phyloP scores from a whole-genome alignment of 2,113 vertebrate genomes.

The Globicephala melas region DNA sequence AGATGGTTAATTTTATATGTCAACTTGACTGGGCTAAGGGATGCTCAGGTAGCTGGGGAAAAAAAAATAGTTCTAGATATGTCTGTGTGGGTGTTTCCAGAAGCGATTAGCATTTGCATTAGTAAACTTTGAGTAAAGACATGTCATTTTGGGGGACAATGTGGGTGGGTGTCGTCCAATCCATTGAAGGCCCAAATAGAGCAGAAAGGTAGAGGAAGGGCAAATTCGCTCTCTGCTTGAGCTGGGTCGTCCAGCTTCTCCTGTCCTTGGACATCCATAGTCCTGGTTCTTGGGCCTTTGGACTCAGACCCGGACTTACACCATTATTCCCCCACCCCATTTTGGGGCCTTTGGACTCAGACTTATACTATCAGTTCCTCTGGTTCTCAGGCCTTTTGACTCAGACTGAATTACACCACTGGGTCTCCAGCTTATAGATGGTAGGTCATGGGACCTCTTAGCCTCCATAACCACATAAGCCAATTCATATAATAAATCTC shows the following conservation, averaged over 20 bases:
- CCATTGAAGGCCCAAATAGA: not conserved
- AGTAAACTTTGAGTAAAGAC: not conserved
- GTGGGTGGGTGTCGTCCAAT: not conserved
- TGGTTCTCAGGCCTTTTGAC: no score
- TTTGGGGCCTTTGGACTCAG: not conserved
- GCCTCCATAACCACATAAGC: not conserved
- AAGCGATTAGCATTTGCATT: not conserved
- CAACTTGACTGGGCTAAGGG: not conserved
- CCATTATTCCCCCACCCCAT: not conserved
- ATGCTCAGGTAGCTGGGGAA: not conserved
- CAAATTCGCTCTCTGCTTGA: fast-evolving
- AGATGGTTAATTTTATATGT: not conserved
- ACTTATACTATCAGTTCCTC: not conserved
- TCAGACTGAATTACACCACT: not conserved
- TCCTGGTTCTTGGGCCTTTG: not conserved
- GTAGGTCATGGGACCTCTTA: not conserved
- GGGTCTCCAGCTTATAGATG: not conserved
- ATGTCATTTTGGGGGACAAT: not conserved
- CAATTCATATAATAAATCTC: no score
- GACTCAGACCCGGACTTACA: not conserved
- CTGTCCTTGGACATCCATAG: not conserved
- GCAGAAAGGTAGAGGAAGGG: no score
- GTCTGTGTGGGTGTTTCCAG: not conserved
- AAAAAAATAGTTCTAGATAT: not conserved
- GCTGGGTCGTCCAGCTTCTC: not conserved